Base-by-base conservation (phyloP, 1,140 invertebrate species). In the Spodoptera frugiperda region DNA sequence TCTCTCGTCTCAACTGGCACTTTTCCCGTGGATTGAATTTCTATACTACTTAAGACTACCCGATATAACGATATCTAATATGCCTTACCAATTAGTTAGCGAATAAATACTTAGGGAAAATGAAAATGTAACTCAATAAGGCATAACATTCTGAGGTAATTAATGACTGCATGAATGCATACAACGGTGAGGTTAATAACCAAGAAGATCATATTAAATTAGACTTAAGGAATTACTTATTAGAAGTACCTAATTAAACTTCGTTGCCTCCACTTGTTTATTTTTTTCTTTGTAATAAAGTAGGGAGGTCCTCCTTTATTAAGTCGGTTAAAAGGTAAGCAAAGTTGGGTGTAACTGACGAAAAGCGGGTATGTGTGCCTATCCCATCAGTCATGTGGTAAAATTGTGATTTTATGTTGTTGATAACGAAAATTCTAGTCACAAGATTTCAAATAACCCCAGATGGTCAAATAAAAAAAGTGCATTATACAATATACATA, bases 21-120 rank as follows among this genome's bases (percentile, higher is more conserved):
- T 92, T 91, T 92, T 93, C 89, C 88, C 88, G 88, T 84, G 82
- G 83, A 81, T 91, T 82, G 78, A 90, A 86, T 92, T 91, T 91
- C 89, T 87, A 90, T 85, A 78, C 79, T 87, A 85, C 86, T 83
- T 39, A 6, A 39, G 33, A 39, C 33, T 39, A 39, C 33, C 33
- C 33, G 33, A 39, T 39, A 8, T 39, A 39, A 39, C 78, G 89
- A 91, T 87, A 92, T 88, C 85, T 84, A 84, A 90, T 89, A 89
- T 84, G 46, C 57, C 48, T 49, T 57, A 65, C 39, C 44, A 71
- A 61, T 25, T 78, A 65, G 17, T 67, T 25, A 49, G 59, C 72
- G 83, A 82, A 87, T 88, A 88, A 87, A 87, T 87, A 82, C 81
- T 70, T 73, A 86, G 83, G 83, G 89, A 87, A 91, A 90, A 79